phyloP scores from a whole-genome alignment of 2,113 vertebrate species.

The Onychorhynchus coronatus region DNA sequence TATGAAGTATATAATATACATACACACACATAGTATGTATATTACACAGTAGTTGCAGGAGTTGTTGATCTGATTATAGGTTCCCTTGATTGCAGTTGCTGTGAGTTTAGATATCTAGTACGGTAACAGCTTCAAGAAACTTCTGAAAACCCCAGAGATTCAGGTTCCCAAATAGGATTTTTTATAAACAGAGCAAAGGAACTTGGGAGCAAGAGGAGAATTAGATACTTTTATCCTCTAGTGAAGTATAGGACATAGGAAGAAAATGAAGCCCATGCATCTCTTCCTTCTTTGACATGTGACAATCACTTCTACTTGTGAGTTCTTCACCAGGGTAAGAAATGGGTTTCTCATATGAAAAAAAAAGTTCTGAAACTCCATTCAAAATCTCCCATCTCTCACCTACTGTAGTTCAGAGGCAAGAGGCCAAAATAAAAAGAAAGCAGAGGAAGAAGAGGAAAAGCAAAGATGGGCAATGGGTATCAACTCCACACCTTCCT shows the following conservation, averaged over 20 bases:
- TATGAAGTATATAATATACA: background rate
- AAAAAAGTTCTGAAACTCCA: background rate
- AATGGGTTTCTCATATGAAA: background rate
- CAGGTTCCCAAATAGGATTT: background rate
- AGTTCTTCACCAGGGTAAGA: background rate
- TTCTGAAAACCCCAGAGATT: background rate
- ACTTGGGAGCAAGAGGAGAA: background rate
- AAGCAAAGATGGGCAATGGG: background rate
- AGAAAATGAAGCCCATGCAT: background rate
- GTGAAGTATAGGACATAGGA: background rate
- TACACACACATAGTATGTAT: background rate
- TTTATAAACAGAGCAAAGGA: background rate
- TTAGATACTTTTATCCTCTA: background rate
- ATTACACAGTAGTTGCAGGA: background rate
- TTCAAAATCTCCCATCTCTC: background rate
- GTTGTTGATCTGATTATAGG: background rate
- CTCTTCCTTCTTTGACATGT: background rate
- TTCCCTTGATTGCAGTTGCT: background rate
- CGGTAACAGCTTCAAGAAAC: background rate
- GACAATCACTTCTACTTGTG: background rate
- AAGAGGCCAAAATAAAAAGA: background rate
- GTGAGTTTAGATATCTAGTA: background rate
- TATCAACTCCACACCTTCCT: background rate
- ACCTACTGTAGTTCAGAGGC: background rate
- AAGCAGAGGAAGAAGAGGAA: background rate